A percentile compares a stretch with the other conserved stretches of the same genome.
Conservation (phyloP, 2,113 vertebrate species). For the Ophiodon elongatus region DNA sequence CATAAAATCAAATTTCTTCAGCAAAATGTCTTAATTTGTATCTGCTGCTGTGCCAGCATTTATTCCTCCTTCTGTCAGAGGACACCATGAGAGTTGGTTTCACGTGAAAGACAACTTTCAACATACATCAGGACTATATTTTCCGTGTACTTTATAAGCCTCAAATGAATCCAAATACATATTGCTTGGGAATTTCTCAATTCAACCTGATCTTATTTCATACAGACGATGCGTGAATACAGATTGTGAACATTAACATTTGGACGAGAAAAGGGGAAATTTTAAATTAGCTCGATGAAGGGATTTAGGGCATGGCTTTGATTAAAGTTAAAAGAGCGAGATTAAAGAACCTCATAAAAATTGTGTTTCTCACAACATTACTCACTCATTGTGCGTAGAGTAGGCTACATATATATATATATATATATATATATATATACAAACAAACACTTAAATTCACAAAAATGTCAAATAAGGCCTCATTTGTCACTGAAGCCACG, state of each 20-base stretch:
- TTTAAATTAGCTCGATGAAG: neutral
- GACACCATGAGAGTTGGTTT: neutral
- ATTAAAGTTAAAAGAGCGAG: neutral
- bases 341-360: slow-evolving; percentile 1
- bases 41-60: neutral
- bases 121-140: neutral
- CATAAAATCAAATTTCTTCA: slow-evolving; percentile 11
- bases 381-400: neutral
- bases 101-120: slow-evolving; percentile 10
- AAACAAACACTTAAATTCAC: slow-evolving; percentile 11
- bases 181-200: neutral
- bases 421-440: neutral
- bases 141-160: neutral
- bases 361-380: neutral
- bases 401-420: neutral
- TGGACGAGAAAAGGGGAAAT: neutral
- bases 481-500: slow-evolving; percentile 19
- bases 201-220: neutral
- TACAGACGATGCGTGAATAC: neutral
- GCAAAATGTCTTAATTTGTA: neutral
- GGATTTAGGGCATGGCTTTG: neutral
- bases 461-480: slow-evolving; percentile 23
- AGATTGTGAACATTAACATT: neutral
- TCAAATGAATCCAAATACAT: neutral
- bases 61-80: neutral